Evolutionary conservation across 2,113 vertebrate species (phyloP), one percentile per base, ranked within the genome.

Genomic region (Dermatemys mawii): DNA sequence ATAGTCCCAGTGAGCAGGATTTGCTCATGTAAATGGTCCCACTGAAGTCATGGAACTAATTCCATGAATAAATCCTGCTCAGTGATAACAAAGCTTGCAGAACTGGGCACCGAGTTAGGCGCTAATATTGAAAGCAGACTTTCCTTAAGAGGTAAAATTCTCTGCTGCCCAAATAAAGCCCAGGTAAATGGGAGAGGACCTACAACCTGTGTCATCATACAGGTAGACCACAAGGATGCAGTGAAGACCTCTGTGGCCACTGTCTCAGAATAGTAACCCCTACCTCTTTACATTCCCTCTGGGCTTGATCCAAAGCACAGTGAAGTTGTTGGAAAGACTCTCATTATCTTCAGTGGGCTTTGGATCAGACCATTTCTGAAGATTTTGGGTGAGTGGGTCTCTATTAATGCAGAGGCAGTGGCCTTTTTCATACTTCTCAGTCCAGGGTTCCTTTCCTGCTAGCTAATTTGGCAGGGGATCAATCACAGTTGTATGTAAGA

Each of bases 171-270:
- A 48, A 38, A 5, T 63, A 94, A 96, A 94, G 76, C 44, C 49
- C 63, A 78, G 86, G 46, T 24, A 86, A 91, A 90, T 78, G 84
- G 75, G 93, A 96, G 90, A 92, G 88, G 91, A 96, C 94, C 50
- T 92, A 93, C 90, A 90, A 67, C 38, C 78, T 96, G 91, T 95
- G 90, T 94, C 87, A 93, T 92, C 96, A 93, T 94, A 87, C 78
- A 80, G 46, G 88, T 89, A 84, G 86, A 90, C 94, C 93, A 95
- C 96, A 96, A 96, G 95, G 95, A 95, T 93, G 93, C 93, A 96
- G 92, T 0, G 1, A 93, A 96, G 90, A 91, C 94, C 92, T 96
- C 96, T 97, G 95, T 87, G 19, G 24, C 24, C 73, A 76, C 4
- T 76, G 22, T 44, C 95, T 87, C 90, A 88, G 90, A 95, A 96